Conservation (phyloP, 2,888 invertebrate species). For the Lasioglossum lativentre region DNA sequence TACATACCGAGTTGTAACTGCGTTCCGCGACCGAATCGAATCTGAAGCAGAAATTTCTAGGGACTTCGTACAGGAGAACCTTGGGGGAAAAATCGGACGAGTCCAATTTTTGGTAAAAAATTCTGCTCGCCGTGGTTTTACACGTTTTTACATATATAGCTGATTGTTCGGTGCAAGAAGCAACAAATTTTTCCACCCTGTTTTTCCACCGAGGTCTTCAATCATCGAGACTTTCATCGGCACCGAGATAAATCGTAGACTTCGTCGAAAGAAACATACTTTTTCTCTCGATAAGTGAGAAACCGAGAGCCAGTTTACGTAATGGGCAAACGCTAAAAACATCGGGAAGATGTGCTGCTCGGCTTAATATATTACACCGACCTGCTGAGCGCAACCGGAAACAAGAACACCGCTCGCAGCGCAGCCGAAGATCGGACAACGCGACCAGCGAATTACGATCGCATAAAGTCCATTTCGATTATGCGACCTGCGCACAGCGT, state of each 20-base stretch:
- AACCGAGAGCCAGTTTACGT: not conserved
- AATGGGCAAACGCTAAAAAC: not conserved
- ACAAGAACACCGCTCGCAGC: not conserved
- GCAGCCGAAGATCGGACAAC: not conserved
- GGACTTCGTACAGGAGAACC: too few species aligned
- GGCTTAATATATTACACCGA: not conserved
- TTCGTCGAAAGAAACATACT: not conserved
- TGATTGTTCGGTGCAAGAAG: not conserved
- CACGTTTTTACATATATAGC: too few species aligned
- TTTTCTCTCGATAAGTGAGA: not conserved
- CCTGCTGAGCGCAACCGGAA: not conserved
- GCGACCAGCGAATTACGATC: not conserved
- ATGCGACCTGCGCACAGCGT: not conserved
- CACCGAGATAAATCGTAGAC: not conserved
- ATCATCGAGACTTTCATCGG: not conserved
- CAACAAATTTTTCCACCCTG: not conserved
- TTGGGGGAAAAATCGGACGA: not conserved
- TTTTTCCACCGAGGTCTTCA: not conserved
- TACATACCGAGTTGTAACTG: too few species aligned
- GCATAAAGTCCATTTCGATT: constrained; percentile 1
- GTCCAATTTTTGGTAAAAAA: not conserved
- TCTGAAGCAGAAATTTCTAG: not conserved
- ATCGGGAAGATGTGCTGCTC: not conserved
- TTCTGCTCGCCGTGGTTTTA: too few species aligned
- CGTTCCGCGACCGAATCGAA: not conserved